Evolutionary conservation across 92 coral and sea anemone species (phyloP).

Genomic region (Paramuricea clavata): DNA sequence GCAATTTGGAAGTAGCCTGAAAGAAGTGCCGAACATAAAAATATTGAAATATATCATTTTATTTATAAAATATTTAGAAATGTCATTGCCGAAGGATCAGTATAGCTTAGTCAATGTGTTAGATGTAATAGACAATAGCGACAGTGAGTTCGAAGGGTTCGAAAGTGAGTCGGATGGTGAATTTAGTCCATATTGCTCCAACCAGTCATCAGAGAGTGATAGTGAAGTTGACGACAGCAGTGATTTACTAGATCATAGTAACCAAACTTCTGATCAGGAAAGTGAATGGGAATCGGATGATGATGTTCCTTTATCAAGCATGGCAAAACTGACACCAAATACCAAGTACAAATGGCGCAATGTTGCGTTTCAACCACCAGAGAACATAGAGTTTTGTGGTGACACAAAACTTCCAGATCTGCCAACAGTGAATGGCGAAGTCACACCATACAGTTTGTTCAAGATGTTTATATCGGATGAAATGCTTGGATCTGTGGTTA

Average conservation of each 20-base stretch:
- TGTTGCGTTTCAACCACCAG: not conserved
- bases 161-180: constrained; percentile 14
- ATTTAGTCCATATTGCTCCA: not conserved
- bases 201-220: not conserved
- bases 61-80: not conserved
- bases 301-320: constrained; percentile 17
- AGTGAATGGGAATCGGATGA: constrained; percentile 26
- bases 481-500: constrained; percentile 2
- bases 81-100: not conserved
- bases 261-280: not conserved
- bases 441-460: constrained; percentile 24
- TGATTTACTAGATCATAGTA: not conserved
- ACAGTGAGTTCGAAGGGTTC: constrained; percentile 15
- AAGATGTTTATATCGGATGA: constrained; percentile 17
- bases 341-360: constrained; percentile 12
- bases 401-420: constrained; percentile 9
- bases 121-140: not conserved
- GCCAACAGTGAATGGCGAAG: not conserved
- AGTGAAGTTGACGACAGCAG: not conserved
- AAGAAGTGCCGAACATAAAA: not conserved
- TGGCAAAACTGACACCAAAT: not conserved
- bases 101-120: constrained; percentile 16
- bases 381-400: not conserved
- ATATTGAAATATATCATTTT: not conserved
- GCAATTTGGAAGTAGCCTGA: not conserved